Evolutionary conservation across 2,888 invertebrate species (phyloP), one percentile per base, ranked within the genome.

Genomic region (Priocnemis perturbator): DNA sequence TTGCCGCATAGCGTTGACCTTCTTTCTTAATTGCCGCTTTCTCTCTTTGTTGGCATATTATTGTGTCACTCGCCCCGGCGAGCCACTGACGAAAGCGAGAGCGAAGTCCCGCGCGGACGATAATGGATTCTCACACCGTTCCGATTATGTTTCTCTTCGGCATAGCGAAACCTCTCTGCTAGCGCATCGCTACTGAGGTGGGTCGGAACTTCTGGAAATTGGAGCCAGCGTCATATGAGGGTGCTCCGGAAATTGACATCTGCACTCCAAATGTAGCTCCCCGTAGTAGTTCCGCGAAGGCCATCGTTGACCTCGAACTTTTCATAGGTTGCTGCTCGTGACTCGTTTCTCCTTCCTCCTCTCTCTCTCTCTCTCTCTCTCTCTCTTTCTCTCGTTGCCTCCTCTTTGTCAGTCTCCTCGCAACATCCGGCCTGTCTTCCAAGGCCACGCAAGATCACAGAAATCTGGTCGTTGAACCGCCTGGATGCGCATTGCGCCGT

Each of bases 391-490:
- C n/a, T 19, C 19, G 26, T 44, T 45, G 17, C 55, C 56, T 7
- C 58, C 23, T 52, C 61, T 50, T 69, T 68, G 60, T 64, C 62
- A 67, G 65, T 64, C 68, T 69, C 76, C 77, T 75, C 62, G 70
- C 80, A 71, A 78, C 78, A 77, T 81, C 81, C 80, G 77, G 81
- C 69, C 76, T 73, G 78, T 74, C 73, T 74, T 72, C 69, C 82
- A 82, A 82, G 82, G 81, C 76, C 81, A 70, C 66, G 76, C 77
- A 76, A 78, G 77, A 81, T 79, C 79, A 74, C 76, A 67, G 26
- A 67, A 70, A 80, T 74, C 76, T 74, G 79, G 79, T 81, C 82
- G 76, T 81, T 81, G 83, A 83, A 82, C 83, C 74, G 68, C 44
- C 58, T 60, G 67, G 70, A 72, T 62, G 73, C 77, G 71, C 55